Evolutionary conservation across 2,113 vertebrate species (phyloP), one percentile per base, ranked within the genome.

Genomic region (Ondatra zibethicus): DNA sequence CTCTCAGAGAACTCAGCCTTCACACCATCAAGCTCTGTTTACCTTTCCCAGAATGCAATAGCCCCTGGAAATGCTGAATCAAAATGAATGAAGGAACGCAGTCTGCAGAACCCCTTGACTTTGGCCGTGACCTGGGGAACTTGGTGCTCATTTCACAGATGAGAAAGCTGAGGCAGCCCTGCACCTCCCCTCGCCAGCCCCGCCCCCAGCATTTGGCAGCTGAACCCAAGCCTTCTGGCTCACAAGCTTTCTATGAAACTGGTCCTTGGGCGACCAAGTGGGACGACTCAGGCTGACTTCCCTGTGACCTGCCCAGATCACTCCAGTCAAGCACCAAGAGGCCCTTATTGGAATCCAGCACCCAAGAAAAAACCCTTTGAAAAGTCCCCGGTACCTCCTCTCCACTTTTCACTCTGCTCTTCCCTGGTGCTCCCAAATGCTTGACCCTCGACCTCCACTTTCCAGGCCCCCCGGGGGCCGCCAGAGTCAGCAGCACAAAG

Each of bases 111-210:
- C 23, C 21, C 42, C 52, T 91, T 14, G 4, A 72, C 11, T 19
- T 73, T 14, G 45, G 29, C 73, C 0, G 0, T 45, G 92, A 23
- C 58, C 81, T 87, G 39, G 4, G 3, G 33, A 52, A 21, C 42
- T 17, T 29, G 5, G 7, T 29, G 45, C 36, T 50, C 76, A 19
- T 95, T 92, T 85, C 80, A 86, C 47, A 95, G 89, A 96, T 70
- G 95, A 92, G 61, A 73, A 92, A 42, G n/a, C 84, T 33, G 45
- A 70, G 27, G 61, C 73, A 58, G 63, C 10, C 23, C 7, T 68
- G n/a, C 11, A 1, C 29, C 84, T 39, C 8, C 58, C 9, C 42
- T 58, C 1, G 6, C 58, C 58, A 58, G 5, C 58, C 65, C 47
- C 36, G 29, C 13, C 17, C 45, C n/a, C 17, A 23, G n/a, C 19